Conservation (phyloP, 2,113 vertebrate genomes). For the Dolichallabes microphthalmus region DNA sequence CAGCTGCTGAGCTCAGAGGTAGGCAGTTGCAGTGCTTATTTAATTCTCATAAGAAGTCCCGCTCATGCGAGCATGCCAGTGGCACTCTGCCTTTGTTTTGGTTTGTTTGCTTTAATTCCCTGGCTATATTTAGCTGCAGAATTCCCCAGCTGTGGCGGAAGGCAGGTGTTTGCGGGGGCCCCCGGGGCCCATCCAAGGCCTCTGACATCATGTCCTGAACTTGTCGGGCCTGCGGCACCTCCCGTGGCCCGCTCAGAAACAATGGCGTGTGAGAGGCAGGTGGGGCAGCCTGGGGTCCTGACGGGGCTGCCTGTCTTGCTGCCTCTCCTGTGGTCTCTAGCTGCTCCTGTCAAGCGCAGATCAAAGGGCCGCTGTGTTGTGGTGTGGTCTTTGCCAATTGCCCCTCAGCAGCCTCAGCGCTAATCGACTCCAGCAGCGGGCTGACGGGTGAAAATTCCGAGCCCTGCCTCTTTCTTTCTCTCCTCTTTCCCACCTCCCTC, state of each 20-base stretch:
- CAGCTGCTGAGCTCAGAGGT: slow-evolving; percentile 56
- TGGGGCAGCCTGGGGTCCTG: slow-evolving; percentile 57
- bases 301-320: slow-evolving; percentile 39
- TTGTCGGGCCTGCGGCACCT: slow-evolving; percentile 61
- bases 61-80: slow-evolving; percentile 51
- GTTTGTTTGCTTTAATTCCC: slow-evolving; percentile 64
- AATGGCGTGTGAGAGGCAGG: slow-evolving; percentile 64
- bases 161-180: slow-evolving; percentile 68
- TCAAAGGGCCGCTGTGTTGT: slow-evolving; percentile 70
- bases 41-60: slow-evolving; percentile 63
- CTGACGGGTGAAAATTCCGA: slow-evolving; percentile 68
- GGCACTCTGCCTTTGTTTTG: slow-evolving; percentile 60
- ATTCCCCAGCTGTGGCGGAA: slow-evolving; percentile 66
- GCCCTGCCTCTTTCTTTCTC: slow-evolving; percentile 53
- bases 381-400: slow-evolving; percentile 69
- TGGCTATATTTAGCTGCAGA: slow-evolving; percentile 70
- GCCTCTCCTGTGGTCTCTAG: slow-evolving; percentile 62
- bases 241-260: slow-evolving; percentile 51
- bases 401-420: slow-evolving; percentile 60
- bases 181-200: slow-evolving; percentile 43
- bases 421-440: slow-evolving; percentile 50
- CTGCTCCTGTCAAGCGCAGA: slow-evolving; percentile 63
- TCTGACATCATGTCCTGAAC: slow-evolving; percentile 70
- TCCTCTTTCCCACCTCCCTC: slow-evolving; percentile 44
- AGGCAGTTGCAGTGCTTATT: slow-evolving; percentile 42